phyloP scores from a whole-genome alignment of 2,888 invertebrate genomes.

The Heliconius sara region DNA sequence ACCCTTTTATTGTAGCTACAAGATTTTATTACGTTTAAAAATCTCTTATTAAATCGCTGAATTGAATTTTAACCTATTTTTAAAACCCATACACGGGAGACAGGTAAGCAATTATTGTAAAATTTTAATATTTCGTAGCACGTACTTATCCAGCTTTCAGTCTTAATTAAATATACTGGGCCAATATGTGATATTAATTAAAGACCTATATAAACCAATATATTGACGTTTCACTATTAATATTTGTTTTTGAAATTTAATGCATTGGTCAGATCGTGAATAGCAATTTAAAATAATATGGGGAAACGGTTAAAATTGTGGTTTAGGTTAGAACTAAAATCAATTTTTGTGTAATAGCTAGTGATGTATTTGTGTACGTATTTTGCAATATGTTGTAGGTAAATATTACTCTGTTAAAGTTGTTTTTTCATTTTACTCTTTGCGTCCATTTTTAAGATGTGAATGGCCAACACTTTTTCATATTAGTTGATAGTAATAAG shows the following conservation, averaged over 20 bases:
- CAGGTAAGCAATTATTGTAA: conserved; percentile 16
- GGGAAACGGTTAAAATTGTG: conserved; percentile 14
- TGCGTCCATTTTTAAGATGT: no score
- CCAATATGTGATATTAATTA: conserved; percentile 25
- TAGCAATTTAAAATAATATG: conserved; percentile 15
- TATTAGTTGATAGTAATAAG: no score
- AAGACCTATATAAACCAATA: conserved; percentile 12
- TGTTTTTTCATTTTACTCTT: no score
- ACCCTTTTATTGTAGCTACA: no score
- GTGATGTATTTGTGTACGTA: neutral
- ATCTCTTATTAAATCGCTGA: no score
- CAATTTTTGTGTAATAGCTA: neutral
- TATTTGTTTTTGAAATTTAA: conserved; percentile 14
- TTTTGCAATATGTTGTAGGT: no score
- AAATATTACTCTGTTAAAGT: no score
- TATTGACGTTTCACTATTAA: conserved; percentile 19
- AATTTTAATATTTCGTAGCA: conserved; percentile 26
- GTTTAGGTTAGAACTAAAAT: conserved; percentile 14
- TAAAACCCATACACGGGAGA: neutral
- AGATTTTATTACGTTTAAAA: no score
- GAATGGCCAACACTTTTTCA: no score
- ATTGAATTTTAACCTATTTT: neutral
- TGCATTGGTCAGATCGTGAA: conserved; percentile 13
- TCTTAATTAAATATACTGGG: conserved; percentile 23
- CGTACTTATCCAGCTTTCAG: conserved; percentile 21